These are phyloP conservation scores for Phocides pigmalion DNA, from an alignment of 1,140 invertebrate species.

Conservation along the genomic window DNA sequence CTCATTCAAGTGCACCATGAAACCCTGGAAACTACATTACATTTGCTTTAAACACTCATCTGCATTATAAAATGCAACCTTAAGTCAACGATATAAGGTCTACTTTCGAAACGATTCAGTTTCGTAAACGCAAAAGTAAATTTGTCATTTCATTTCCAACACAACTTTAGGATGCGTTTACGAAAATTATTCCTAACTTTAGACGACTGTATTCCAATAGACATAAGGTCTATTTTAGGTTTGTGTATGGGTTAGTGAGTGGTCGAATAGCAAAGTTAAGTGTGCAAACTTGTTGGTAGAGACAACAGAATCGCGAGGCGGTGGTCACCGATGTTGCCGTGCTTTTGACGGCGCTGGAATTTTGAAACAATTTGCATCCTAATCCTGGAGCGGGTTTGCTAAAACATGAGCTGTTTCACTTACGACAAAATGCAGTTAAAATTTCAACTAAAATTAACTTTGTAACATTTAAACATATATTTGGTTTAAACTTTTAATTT, in stretches of 20 bases:
- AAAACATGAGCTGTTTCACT: slow-evolving; percentile 27
- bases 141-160: slow-evolving; percentile 14
- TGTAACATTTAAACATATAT: background rate
- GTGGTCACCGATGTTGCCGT: slow-evolving; percentile 29
- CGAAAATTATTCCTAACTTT: too few species aligned
- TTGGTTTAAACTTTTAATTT: background rate
- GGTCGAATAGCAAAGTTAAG: background rate
- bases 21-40: slow-evolving; percentile 7
- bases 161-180: slow-evolving; percentile 5
- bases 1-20: slow-evolving; percentile 35
- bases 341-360: slow-evolving; percentile 37
- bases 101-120: background rate
- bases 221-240: slow-evolving; percentile 18
- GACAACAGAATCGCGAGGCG: slow-evolving; percentile 33
- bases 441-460: slow-evolving; percentile 8
- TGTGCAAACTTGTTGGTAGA: slow-evolving; percentile 31
- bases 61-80: background rate
- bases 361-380: slow-evolving; percentile 41
- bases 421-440: slow-evolving; percentile 6
- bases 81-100: background rate
- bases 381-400: slow-evolving; percentile 22
- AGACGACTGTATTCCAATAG: background rate
- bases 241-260: background rate
- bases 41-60: background rate
- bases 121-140: background rate